A percentile compares a stretch with the other conserved stretches of the same genome.
Conservation (phyloP, 2,113 vertebrate species). For the Pluvialis apricaria region DNA sequence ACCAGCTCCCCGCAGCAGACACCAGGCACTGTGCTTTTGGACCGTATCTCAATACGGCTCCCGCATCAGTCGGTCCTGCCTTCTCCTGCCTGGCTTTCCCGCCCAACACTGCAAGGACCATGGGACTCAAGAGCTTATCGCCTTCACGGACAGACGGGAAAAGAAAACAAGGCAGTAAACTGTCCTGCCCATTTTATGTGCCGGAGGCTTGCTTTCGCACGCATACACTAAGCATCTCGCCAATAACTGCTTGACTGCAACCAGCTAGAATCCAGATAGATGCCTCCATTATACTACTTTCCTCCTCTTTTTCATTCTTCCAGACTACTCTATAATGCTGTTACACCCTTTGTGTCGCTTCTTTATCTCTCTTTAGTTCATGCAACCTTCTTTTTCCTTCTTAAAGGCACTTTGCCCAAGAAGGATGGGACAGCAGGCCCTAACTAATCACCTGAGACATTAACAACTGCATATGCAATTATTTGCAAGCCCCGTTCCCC, state of each 20-base stretch:
- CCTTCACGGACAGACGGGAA: fast-evolving
- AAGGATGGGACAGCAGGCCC: neutral
- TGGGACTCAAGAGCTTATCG: fast-evolving
- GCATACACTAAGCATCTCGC: neutral
- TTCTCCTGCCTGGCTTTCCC: neutral
- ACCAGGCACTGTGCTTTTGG: too few relatives aligned
- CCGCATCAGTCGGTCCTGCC: neutral
- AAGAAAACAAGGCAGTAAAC: neutral
- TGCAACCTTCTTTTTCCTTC: neutral
- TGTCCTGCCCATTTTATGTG: neutral
- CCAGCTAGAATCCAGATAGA: neutral
- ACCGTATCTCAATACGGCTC: neutral
- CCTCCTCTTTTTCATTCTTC: neutral
- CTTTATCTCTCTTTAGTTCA: neutral
- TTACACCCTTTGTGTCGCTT: fast-evolving
- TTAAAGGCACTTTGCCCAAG: neutral
- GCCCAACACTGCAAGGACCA: fast-evolving
- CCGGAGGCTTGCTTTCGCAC: neutral
- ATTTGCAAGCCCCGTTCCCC: neutral
- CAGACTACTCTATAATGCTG: neutral
- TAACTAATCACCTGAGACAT: neutral
- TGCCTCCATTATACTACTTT: neutral
- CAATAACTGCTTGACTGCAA: neutral
- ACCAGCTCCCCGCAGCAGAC: neutral
- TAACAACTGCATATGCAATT: neutral